Evolutionary conservation across 2,113 vertebrate species (phyloP), one percentile per base, ranked within the genome.

Genomic region (Oreocharis arfaki): DNA sequence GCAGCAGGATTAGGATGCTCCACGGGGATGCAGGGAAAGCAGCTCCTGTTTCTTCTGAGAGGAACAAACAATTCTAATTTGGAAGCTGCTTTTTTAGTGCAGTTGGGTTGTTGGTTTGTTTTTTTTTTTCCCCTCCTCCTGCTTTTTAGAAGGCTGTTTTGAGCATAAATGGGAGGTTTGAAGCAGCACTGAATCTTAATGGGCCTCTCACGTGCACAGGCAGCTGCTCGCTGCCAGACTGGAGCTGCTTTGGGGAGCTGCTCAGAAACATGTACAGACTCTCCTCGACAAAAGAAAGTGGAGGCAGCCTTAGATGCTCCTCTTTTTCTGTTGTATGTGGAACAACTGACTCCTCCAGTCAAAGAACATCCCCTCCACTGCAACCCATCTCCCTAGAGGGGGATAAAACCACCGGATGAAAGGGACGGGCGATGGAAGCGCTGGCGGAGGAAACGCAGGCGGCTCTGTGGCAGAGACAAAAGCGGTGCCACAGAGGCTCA

Each of bases 171-270:
- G 80, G 74, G 77, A 77, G 89, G 84, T 79, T 76, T 85, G 90
- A 73, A 83, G 90, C 70, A 90, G 92, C 71, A 5, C 55, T 88
- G 92, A 92, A 91, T 92, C 67, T 76, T 95, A 95, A 89, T 67
- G 14, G 39, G 50, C 12, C 26, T 80, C 28, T 47, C 90, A 96
- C n/a, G 26, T 93, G 94, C 65, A 10, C 47, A 87, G 81, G 77
- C 95, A 96, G 92, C 92, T 94, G 93, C 77, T 96, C 16, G 0
- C 73, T 91, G 87, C 87, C 90, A 89, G 87, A 14, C 60, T 64
- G 17, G 28, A 64, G 80, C 84, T 63, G 71, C 56, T 83, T 28
- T 30, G 17, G 53, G 71, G 68, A 95, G 57, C 75, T 56, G 67
- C 84, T 96, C 55, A 67, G 37, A 69, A 81, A 64, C 7, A 3